A percentile compares a stretch with the other conserved stretches of the same genome.
Evolutionary conservation across 1,140 invertebrate species (phyloP).

Genomic region (Pseudomyrmex pallidus): DNA sequence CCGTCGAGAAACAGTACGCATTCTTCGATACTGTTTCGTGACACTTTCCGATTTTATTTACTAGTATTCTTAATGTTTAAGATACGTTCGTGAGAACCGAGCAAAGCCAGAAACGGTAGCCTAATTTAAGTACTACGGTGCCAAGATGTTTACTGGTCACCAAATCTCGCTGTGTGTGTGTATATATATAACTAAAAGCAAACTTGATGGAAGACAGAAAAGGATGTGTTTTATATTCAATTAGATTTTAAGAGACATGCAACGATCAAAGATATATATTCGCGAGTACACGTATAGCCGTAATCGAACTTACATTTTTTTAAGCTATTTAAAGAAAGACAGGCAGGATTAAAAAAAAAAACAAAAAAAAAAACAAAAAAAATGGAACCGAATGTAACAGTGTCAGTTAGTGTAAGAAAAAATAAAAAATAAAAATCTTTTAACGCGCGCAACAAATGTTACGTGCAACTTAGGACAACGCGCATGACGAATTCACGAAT

Average conservation of each 20-base stretch:
- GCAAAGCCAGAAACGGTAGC: constrained; percentile 47
- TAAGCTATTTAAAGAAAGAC: constrained; percentile 61
- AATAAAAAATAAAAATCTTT: constrained; percentile 5
- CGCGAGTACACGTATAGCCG: constrained; percentile 42
- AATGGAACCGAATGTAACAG: neutral
- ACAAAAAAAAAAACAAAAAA: too few relatives aligned
- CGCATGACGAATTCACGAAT: neutral
- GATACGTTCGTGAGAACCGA: constrained; percentile 13
- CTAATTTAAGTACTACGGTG: constrained; percentile 68
- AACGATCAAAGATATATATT: constrained; percentile 70
- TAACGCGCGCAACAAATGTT: neutral
- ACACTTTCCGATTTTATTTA: constrained; percentile 18
- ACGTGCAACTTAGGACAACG: neutral
- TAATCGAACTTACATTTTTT: constrained; percentile 64
- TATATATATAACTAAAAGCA: constrained; percentile 28
- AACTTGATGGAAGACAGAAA: neutral
- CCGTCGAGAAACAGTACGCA: neutral
- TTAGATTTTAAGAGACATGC: constrained; percentile 69
- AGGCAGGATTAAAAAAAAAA: neutral
- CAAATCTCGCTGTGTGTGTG: constrained; percentile 62
- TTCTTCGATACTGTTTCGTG: constrained; percentile 21
- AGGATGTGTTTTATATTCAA: constrained; percentile 68
- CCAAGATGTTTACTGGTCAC: constrained; percentile 46
- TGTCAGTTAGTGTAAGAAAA: neutral
- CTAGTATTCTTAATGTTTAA: constrained; percentile 59